Conservation (phyloP, 1,140 invertebrate species). For the Ganaspis sp. region DNA sequence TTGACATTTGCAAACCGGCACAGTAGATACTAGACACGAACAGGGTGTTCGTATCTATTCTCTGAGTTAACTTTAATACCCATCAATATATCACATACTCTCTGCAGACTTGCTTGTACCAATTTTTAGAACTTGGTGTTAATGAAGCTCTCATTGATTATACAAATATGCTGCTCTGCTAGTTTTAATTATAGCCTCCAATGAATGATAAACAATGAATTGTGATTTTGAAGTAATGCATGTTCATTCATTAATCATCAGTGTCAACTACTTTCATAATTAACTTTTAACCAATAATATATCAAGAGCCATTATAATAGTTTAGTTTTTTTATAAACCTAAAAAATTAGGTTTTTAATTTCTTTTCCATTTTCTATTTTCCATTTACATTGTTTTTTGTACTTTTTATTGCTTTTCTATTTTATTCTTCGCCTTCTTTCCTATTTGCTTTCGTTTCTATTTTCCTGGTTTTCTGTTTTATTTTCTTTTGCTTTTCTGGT, state of each 20-base stretch:
- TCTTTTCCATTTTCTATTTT: too few relatives aligned
- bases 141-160: constrained; percentile 15
- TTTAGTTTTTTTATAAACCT: too few relatives aligned
- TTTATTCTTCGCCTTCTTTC: too few relatives aligned
- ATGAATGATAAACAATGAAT: constrained; percentile 7
- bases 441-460: too few relatives aligned
- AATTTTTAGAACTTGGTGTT: constrained; percentile 15
- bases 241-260: not conserved
- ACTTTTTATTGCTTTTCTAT: too few relatives aligned
- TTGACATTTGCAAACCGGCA: constrained; percentile 3
- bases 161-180: not conserved
- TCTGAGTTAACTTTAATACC: constrained; percentile 16
- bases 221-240: not conserved
- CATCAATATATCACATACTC: constrained; percentile 13
- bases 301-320: too few relatives aligned
- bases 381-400: too few relatives aligned
- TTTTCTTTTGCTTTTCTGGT: too few relatives aligned
- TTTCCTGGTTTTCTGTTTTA: too few relatives aligned
- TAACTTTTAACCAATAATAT: too few relatives aligned
- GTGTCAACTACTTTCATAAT: not conserved
- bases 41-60: not conserved
- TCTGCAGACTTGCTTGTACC: not conserved
- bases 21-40: constrained; percentile 12
- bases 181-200: not conserved
- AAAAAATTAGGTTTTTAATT: too few relatives aligned